Conservation (phyloP, 2,113 vertebrate species). For the Syngnathus scovelli region DNA sequence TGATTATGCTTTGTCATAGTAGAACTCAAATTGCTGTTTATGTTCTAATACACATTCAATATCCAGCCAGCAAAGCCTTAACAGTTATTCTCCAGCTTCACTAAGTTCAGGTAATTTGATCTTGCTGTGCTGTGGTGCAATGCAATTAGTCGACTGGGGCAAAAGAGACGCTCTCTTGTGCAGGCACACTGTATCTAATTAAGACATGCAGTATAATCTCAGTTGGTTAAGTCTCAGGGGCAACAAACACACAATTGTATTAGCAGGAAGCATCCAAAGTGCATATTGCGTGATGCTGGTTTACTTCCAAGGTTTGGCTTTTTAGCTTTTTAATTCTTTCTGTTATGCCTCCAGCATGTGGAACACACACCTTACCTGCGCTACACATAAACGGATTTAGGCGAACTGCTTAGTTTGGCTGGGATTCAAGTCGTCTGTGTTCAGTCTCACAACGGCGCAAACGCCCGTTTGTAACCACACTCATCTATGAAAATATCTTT, state of each 20-base stretch:
- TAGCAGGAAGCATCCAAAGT: neutral
- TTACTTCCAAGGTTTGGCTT: neutral
- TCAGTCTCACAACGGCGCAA: too few relatives aligned
- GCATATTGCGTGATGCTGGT: neutral
- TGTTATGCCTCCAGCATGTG: too few relatives aligned
- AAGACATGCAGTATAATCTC: neutral
- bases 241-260: neutral
- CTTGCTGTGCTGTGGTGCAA: slow-evolving; percentile 14
- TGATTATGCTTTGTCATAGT: neutral
- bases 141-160: slow-evolving; percentile 23
- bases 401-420: too few relatives aligned
- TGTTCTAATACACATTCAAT: neutral
- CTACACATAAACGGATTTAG: too few relatives aligned
- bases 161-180: slow-evolving; percentile 2
- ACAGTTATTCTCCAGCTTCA: slow-evolving; percentile 21
- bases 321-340: neutral
- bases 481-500: too few relatives aligned
- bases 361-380: too few relatives aligned
- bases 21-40: neutral
- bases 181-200: neutral
- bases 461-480: too few relatives aligned
- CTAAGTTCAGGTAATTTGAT: slow-evolving; percentile 37
- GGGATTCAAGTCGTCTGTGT: too few relatives aligned
- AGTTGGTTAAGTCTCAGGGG: neutral
- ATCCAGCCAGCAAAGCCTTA: slow-evolving; percentile 9